Evolutionary conservation across 2,797 vertebrate species (phyloP), one percentile per base, ranked within the genome.

Genomic region (Bovichtus diacanthus): DNA sequence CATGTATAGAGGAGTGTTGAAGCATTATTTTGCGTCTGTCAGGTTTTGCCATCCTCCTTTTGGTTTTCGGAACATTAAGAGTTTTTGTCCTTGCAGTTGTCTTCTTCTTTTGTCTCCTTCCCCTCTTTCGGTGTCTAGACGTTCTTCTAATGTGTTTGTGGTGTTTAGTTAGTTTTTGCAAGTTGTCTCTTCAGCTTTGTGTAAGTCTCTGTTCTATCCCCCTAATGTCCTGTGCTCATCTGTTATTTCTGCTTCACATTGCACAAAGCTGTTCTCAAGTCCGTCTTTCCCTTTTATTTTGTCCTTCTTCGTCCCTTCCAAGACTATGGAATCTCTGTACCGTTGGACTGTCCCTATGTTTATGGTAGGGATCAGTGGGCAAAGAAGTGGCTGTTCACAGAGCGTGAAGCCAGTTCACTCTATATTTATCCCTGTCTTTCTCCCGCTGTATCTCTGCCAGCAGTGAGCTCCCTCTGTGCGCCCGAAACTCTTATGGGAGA

Each of bases 161-260:
- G 50, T 64, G 49, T 43, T 23, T 6, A 60, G 31, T 53, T 23
- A 15, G 15, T 77, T 49, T 34, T 54, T 69, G 58, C 51, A 68
- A 25, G 51, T 36, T 76, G 43, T 67, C 49, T 46, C 23, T 16
- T 51, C 16, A 50, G 29, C 21, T 46, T 31, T 38, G 11, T 12
- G 2, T 18, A 9, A 15, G 15, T 34, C n/a, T 47, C 44, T 50
- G 39, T 50, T n/a, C 34, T 38, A 0, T n/a, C 19, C 25, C 53
- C 34, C 29, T 27, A 21, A 25, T 29, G 31, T 34, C 34, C 23
- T 31, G 34, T 27, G 31, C 27, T 25, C 27, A 31, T 8, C 59
- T 44, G 15, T 53, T 56, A n/a, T 51, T 15, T 43, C 51, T 36
- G 44, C 31, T 38, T 51, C 9, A 51, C 29, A 15, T 15, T 12